Conservation (phyloP, 2,797 vertebrate species). For the Bovichtus variegatus region DNA sequence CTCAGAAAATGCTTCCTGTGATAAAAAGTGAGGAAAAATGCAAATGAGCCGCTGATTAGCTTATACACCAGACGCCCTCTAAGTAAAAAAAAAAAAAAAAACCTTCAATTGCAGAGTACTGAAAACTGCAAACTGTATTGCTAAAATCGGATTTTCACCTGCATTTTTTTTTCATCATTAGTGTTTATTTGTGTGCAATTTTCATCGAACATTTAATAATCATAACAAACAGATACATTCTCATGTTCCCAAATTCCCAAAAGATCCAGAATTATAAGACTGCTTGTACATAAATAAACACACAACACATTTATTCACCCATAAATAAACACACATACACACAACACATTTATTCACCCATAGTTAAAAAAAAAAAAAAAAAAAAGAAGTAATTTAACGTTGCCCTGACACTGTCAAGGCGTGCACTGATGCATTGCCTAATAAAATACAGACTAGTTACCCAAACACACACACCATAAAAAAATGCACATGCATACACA, state of each 20-base stretch:
- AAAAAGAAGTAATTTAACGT: not conserved
- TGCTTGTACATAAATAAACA: not conserved
- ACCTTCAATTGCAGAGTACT: not conserved
- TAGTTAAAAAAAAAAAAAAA: too few relatives aligned
- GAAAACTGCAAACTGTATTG: not conserved
- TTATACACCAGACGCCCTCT: conserved; percentile 1
- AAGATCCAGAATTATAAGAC: not conserved
- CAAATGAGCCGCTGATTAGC: conserved; percentile 36
- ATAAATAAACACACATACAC: not conserved
- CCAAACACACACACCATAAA: not conserved
- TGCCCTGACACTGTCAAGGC: not conserved
- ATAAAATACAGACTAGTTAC: not conserved
- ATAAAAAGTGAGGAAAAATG: not conserved
- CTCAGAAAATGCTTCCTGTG: conserved; percentile 9
- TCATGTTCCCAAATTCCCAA: not conserved
- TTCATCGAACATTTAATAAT: not conserved
- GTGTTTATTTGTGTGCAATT: not conserved
- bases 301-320: not conserved
- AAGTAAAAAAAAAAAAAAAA: not conserved
- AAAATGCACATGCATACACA: conserved; percentile 18
- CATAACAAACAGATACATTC: not conserved
- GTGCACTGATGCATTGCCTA: not conserved
- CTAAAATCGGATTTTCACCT: not conserved
- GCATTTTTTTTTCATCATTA: not conserved
- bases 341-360: not conserved